Conservation (phyloP, 2,797 vertebrate species). For the Kryptopterus vitreolus region DNA sequence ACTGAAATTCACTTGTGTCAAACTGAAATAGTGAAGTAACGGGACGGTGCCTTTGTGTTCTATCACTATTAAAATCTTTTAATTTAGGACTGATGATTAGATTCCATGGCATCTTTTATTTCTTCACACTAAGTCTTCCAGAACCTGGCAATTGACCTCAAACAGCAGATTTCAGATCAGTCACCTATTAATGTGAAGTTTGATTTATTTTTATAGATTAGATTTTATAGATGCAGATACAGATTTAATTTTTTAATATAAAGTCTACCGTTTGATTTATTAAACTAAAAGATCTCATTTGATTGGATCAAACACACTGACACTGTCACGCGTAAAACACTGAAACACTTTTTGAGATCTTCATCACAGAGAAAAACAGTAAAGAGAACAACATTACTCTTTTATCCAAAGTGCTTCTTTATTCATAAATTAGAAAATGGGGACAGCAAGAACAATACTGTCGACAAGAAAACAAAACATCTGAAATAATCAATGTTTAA, state of each 20-base stretch:
- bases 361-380: conserved; percentile 69
- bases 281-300: conserved; percentile 87
- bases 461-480: not conserved
- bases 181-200: conserved; percentile 87
- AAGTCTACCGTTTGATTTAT: conserved; percentile 85
- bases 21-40: conserved; percentile 36
- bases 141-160: conserved; percentile 53
- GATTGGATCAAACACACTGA: conserved; percentile 71
- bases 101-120: conserved; percentile 52
- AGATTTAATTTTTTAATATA: conserved; percentile 87
- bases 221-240: conserved; percentile 85
- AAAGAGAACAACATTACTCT: not conserved
- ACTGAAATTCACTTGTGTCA: conserved; percentile 53
- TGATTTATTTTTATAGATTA: conserved; percentile 91
- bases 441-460: not conserved
- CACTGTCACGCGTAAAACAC: not conserved
- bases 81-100: conserved; percentile 58
- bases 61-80: conserved; percentile 60
- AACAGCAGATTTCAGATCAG: no score
- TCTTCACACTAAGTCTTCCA: conserved; percentile 43
- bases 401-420: conserved; percentile 43
- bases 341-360: conserved; percentile 71
- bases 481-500: no score
- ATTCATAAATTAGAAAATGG: no score
- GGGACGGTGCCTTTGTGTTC: conserved; percentile 23